Percentiles rank a stretch among this genome's conserved stretches.
These are phyloP conservation scores for Myodes glareolus DNA, from an alignment of 2,113 vertebrate genomes.

Conservation along the genomic window DNA sequence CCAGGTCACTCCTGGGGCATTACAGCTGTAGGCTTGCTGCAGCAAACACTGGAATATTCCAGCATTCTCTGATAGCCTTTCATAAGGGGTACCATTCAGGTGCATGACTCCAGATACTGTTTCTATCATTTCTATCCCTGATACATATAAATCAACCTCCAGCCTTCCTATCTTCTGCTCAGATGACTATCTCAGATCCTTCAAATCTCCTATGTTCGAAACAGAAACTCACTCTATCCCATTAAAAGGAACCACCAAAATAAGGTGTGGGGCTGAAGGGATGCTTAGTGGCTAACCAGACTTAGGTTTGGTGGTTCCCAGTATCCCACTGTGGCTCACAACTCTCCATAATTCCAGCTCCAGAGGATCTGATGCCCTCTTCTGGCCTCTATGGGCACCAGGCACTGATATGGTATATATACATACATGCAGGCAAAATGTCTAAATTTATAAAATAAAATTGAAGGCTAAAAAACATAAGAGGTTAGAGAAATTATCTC, in stretches of 20 bases:
- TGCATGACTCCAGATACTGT: neutral
- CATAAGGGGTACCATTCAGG: neutral
- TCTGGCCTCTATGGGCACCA: neutral
- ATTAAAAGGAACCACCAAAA: neutral
- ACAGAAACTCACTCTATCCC: neutral
- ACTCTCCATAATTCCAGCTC: neutral
- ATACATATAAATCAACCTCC: neutral
- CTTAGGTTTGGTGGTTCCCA: neutral
- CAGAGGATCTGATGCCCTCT: neutral
- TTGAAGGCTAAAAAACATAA: neutral
- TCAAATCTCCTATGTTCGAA: neutral
- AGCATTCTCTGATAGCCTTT: neutral
- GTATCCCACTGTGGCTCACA: neutral
- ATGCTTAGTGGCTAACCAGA: neutral
- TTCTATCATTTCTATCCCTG: neutral
- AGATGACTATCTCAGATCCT: neutral
- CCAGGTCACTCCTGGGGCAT: neutral
- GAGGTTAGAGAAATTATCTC: neutral
- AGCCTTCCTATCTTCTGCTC: neutral
- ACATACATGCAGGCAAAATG: too few relatives aligned
- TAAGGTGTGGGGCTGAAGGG: neutral
- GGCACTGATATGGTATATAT: too few relatives aligned
- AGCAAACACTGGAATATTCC: neutral
- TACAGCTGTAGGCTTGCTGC: neutral
- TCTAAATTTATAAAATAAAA: too few relatives aligned